Conservation (phyloP, 2,888 invertebrate genomes). For the Epicampocera succincta region DNA sequence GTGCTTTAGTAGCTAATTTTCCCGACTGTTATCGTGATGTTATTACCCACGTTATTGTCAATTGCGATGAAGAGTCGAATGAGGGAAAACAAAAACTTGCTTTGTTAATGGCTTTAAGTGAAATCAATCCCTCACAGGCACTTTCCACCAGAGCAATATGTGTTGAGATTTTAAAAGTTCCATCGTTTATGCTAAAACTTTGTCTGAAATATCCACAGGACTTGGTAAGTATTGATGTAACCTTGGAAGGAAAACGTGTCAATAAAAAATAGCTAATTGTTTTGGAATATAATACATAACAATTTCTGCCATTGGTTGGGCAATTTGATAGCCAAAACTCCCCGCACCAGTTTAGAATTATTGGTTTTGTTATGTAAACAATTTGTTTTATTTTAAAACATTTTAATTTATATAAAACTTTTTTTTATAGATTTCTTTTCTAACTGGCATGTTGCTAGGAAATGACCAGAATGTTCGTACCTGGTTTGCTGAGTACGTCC, state of each 20-base stretch:
- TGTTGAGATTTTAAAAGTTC: slow-evolving; percentile 93
- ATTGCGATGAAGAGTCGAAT: slow-evolving; percentile 94
- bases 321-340: no score
- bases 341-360: no score
- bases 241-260: no score
- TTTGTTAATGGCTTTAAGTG: slow-evolving; percentile 90
- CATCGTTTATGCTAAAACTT: slow-evolving; percentile 92
- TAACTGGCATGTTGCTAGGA: slow-evolving; percentile 94
- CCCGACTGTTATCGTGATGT: slow-evolving; percentile 97
- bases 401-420: neutral
- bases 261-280: no score
- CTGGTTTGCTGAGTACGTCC: slow-evolving; percentile 96
- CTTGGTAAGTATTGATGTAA: slow-evolving; percentile 83
- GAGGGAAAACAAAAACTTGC: slow-evolving; percentile 89
- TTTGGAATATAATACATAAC: no score
- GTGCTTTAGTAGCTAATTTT: slow-evolving; percentile 95
- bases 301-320: no score
- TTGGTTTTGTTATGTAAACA: no score
- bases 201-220: slow-evolving; percentile 87
- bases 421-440: slow-evolving; percentile 86
- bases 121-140: slow-evolving; percentile 94
- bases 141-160: slow-evolving; percentile 92
- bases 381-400: neutral
- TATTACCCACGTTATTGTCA: slow-evolving; percentile 90
- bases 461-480: slow-evolving; percentile 93